A percentile compares a stretch with the other conserved stretches of the same genome.
phyloP scores from a whole-genome alignment of 2,797 vertebrate genomes.

The Alfaro cultratus region DNA sequence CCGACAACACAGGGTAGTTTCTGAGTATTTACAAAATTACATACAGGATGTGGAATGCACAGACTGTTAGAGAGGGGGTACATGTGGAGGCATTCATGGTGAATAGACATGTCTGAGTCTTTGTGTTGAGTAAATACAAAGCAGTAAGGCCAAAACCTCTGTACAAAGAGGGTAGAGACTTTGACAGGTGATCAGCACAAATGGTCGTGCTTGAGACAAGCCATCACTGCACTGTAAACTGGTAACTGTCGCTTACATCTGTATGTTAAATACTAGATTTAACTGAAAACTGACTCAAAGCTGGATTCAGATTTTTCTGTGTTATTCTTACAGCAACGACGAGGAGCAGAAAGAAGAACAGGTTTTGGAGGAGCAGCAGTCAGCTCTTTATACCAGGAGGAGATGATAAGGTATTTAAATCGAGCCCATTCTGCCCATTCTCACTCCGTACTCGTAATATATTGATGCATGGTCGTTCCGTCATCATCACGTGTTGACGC shows the following conservation, averaged over 20 bases:
- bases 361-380: constrained; percentile 92
- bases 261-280: constrained; percentile 4
- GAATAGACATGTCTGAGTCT: constrained; percentile 13
- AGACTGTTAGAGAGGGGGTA: constrained; percentile 15
- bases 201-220: constrained; percentile 1
- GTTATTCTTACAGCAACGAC: constrained; percentile 79
- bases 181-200: constrained; percentile 16
- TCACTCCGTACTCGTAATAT: no score
- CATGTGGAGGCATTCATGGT: constrained; percentile 17
- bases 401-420: constrained; percentile 92
- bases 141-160: constrained; percentile 15
- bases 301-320: constrained; percentile 40
- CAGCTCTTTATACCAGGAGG: constrained; percentile 96
- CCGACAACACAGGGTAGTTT: constrained; percentile 26
- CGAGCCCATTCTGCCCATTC: no score
- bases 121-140: constrained; percentile 33
- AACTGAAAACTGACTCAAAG: not conserved
- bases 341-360: constrained; percentile 83
- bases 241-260: not conserved
- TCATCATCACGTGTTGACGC: no score
- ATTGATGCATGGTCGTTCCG: no score
- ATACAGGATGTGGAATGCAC: constrained; percentile 11
- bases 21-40: constrained; percentile 20
- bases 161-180: constrained; percentile 2
- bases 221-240: not conserved